Conservation (phyloP, 2,113 vertebrate genomes). For the Ploceus nigricollis region DNA sequence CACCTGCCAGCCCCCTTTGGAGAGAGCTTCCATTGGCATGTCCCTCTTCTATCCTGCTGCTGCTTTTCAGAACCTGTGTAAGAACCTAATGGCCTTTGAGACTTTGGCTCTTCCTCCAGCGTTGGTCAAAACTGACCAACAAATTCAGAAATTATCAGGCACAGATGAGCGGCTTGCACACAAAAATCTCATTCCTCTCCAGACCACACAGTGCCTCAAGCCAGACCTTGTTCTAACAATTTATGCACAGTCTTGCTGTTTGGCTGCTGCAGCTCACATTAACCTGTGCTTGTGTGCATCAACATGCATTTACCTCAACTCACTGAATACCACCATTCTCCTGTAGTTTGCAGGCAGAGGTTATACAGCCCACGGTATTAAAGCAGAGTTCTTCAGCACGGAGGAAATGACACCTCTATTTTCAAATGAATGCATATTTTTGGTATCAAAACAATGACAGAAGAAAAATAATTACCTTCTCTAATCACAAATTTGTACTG, state of each 20-base stretch:
- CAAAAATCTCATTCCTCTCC: not conserved
- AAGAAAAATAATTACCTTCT: not conserved
- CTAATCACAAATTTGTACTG: not conserved
- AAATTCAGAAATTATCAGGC: not conserved
- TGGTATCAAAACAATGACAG: not conserved
- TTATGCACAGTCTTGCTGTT: not conserved
- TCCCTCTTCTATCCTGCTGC: not conserved
- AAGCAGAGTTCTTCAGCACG: not conserved
- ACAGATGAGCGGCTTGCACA: not conserved
- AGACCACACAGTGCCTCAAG: not conserved
- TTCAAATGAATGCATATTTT: not conserved
- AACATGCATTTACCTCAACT: not conserved
- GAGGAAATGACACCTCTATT: not conserved
- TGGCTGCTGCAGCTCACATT: not conserved
- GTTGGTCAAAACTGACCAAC: not conserved
- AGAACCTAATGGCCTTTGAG: not conserved
- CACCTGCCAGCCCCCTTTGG: not conserved
- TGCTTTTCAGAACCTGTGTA: not conserved
- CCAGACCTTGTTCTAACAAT: not conserved
- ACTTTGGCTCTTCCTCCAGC: not conserved
- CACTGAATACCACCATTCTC: not conserved
- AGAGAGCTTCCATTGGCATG: not conserved
- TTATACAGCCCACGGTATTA: not conserved
- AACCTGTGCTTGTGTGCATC: not conserved
- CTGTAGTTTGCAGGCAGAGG: not conserved